These are phyloP conservation scores for Poecilia wingei DNA, from an alignment of 2,797 vertebrate species.

Conservation along the genomic window DNA sequence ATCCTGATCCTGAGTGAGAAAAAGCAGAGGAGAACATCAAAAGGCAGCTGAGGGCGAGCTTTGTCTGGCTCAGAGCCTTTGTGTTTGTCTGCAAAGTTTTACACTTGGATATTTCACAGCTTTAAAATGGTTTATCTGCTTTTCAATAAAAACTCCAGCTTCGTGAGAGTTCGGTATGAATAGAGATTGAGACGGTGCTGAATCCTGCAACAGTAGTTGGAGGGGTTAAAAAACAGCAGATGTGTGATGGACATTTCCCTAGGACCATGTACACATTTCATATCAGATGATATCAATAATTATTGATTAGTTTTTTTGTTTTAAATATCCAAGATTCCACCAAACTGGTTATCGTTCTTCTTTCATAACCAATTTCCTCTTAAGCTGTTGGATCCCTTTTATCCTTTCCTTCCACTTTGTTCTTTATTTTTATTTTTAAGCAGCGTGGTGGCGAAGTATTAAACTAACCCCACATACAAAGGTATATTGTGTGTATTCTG, in stretches of 20 bases:
- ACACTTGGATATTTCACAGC: neutral
- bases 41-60: slow-evolving; percentile 6
- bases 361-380: too few species aligned
- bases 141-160: neutral
- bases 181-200: neutral
- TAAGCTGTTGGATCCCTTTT: too few species aligned
- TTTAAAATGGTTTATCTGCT: neutral
- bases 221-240: neutral
- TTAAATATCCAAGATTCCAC: too few species aligned
- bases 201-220: neutral
- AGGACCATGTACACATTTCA: neutral
- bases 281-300: too few species aligned
- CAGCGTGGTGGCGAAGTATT: too few species aligned
- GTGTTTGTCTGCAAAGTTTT: neutral
- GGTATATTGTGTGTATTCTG: too few species aligned
- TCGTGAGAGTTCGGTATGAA: neutral
- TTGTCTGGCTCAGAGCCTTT: neutral
- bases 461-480: too few species aligned
- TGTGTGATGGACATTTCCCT: neutral
- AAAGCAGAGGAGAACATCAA: slow-evolving; percentile 8
- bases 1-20: slow-evolving; percentile 88
- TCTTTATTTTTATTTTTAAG: too few species aligned
- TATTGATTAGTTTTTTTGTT: too few species aligned
- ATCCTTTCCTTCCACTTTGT: too few species aligned
- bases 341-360: too few species aligned